Percentiles rank a stretch among this genome's conserved stretches.
Conservation (phyloP, 1,140 invertebrate species). For the Lepidurus couesii region DNA sequence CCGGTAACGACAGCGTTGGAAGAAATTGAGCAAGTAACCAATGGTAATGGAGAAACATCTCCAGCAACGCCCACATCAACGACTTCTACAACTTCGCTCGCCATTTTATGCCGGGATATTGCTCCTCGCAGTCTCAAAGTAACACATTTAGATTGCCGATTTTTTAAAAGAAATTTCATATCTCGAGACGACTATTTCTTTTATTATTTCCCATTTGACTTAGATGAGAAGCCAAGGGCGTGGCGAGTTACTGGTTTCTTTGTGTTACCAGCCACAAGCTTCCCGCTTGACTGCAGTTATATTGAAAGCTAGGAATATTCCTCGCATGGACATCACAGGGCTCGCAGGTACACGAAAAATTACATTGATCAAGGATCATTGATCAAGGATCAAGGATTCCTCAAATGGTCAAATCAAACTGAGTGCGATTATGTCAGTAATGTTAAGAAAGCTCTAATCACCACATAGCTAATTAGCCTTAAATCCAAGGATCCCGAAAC, state of each 20-base stretch:
- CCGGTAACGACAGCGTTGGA: slow-evolving; percentile 66
- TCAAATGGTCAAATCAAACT: too few species aligned
- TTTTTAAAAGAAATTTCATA: neutral
- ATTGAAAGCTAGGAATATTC: slow-evolving; percentile 84
- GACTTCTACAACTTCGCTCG: slow-evolving; percentile 39
- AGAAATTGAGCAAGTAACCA: slow-evolving; percentile 53
- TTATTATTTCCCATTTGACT: slow-evolving; percentile 23
- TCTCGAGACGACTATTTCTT: neutral
- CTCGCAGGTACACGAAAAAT: slow-evolving; percentile 56
- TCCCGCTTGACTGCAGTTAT: slow-evolving; percentile 83
- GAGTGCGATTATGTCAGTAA: too few species aligned
- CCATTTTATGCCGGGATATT: slow-evolving; percentile 66
- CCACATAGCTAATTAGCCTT: too few species aligned
- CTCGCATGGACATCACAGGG: slow-evolving; percentile 92
- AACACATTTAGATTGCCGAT: slow-evolving; percentile 36
- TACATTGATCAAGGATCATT: too few species aligned
- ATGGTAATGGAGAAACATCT: slow-evolving; percentile 28
- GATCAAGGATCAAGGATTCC: too few species aligned
- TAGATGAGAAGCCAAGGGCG: slow-evolving; percentile 79
- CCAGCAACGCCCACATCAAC: slow-evolving; percentile 40
- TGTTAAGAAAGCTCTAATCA: too few species aligned
- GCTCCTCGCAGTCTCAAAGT: slow-evolving; percentile 80
- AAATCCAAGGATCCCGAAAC: too few species aligned
- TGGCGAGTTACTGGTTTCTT: slow-evolving; percentile 81
- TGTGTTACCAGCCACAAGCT: slow-evolving; percentile 90